These are phyloP conservation scores for Napeogenes sylphis DNA, from an alignment of 2,888 invertebrate genomes.

Conservation along the genomic window DNA sequence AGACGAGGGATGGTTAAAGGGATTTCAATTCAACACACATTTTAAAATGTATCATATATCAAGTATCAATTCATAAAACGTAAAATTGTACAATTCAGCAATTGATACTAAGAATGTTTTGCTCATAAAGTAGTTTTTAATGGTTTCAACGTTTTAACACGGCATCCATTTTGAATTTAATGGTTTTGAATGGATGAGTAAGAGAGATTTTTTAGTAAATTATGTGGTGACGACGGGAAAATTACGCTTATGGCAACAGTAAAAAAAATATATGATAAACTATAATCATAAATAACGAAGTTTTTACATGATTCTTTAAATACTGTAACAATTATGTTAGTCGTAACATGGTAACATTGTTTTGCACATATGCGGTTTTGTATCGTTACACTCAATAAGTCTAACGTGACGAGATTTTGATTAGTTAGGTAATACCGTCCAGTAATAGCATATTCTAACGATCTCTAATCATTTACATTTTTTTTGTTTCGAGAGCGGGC, in stretches of 20 bases:
- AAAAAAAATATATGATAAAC: no score
- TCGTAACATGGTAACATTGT: slow-evolving; percentile 14
- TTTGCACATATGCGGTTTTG: slow-evolving; percentile 19
- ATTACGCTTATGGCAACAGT: no score
- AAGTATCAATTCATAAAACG: no score
- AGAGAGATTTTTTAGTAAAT: no score
- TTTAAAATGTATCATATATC: no score
- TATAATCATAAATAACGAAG: no score
- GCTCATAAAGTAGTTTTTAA: not conserved
- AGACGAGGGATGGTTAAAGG: no score
- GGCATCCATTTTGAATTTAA: not conserved
- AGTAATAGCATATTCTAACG: slow-evolving; percentile 5
- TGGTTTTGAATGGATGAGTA: not conserved
- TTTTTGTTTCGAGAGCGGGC: not conserved
- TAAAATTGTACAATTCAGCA: no score
- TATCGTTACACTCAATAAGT: slow-evolving; percentile 31
- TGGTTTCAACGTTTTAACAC: not conserved
- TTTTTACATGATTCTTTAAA: no score
- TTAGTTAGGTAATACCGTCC: slow-evolving; percentile 31
- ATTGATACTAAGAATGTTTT: no score
- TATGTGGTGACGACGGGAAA: no score
- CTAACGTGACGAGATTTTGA: slow-evolving; percentile 35
- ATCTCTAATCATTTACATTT: slow-evolving; percentile 25
- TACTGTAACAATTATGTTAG: not conserved
- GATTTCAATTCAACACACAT: no score